Percentiles rank a stretch among this genome's conserved stretches.
Evolutionary conservation across 2,888 invertebrate species (phyloP).

Genomic region (Tromatobia lineatoria): DNA sequence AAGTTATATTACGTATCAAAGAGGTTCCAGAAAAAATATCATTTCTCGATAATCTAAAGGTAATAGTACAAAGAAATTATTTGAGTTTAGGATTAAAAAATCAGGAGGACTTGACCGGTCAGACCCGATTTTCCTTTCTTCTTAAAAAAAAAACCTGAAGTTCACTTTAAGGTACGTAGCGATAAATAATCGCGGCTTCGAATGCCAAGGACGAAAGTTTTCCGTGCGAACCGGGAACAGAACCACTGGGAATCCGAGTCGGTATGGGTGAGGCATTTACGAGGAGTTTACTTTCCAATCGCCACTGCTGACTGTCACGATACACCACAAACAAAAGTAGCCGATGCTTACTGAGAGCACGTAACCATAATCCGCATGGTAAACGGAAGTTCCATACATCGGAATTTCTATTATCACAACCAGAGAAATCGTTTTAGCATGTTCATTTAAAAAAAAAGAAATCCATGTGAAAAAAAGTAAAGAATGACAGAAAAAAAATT

Average conservation of each 20-base stretch:
- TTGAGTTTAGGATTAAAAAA: not conserved
- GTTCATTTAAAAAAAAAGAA: too few species aligned
- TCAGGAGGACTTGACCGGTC: not conserved
- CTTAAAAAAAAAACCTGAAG: not conserved
- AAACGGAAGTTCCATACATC: not conserved
- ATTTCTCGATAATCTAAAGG: not conserved
- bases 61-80: not conserved
- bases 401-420: too few species aligned
- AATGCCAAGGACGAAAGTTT: conserved; percentile 65
- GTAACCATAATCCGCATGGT: conserved; percentile 29
- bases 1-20: not conserved
- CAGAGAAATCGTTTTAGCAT: too few species aligned
- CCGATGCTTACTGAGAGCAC: conserved; percentile 28
- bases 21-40: not conserved
- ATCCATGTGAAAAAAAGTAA: too few species aligned
- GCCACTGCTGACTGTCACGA: conserved; percentile 51
- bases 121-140: not conserved
- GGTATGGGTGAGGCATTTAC: conserved; percentile 21
- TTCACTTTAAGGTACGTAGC: not conserved
- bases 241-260: conserved; percentile 21
- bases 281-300: conserved; percentile 65
- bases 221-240: conserved; percentile 38
- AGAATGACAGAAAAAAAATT: too few species aligned
- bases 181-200: conserved; percentile 38
- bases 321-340: conserved; percentile 22